Evolutionary conservation across 2,888 invertebrate genomes (phyloP).

Genomic region (Toxonevra muliebris): DNA sequence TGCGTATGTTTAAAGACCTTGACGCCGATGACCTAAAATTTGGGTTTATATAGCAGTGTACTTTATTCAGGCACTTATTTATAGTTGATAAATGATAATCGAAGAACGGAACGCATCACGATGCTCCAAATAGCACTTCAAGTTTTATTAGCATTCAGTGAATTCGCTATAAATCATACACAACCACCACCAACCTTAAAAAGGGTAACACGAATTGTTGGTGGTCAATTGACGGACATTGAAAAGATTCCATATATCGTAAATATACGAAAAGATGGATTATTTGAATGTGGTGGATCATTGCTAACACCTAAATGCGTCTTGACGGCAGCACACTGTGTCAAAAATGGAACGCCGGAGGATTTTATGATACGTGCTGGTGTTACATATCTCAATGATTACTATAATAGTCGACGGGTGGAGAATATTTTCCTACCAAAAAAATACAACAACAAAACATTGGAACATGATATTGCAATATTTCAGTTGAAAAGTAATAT

Average conservation of each 20-base stretch:
- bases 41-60: too few relatives aligned
- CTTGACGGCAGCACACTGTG: slow-evolving; percentile 58
- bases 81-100: too few relatives aligned
- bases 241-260: slow-evolving; percentile 52
- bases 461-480: slow-evolving; percentile 55
- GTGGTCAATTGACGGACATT: slow-evolving; percentile 48
- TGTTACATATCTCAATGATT: slow-evolving; percentile 47
- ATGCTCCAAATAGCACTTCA: not conserved
- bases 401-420: slow-evolving; percentile 43
- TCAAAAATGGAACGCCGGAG: slow-evolving; percentile 33
- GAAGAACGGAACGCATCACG: not conserved
- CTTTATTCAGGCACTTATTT: too few relatives aligned
- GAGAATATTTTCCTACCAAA: slow-evolving; percentile 43
- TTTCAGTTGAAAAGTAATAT: slow-evolving; percentile 44
- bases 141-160: not conserved
- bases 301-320: slow-evolving; percentile 52
- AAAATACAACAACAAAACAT: slow-evolving; percentile 42
- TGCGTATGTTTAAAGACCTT: too few relatives aligned
- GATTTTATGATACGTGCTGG: slow-evolving; percentile 53
- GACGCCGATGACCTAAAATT: too few relatives aligned
- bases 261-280: slow-evolving; percentile 48
- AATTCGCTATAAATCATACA: not conserved
- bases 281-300: slow-evolving; percentile 57
- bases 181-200: not conserved
- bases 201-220: slow-evolving; percentile 53